A percentile compares a stretch with the other conserved stretches of the same genome.
Conservation (phyloP, 2,888 invertebrate species). For the Schizaphis graminum region DNA sequence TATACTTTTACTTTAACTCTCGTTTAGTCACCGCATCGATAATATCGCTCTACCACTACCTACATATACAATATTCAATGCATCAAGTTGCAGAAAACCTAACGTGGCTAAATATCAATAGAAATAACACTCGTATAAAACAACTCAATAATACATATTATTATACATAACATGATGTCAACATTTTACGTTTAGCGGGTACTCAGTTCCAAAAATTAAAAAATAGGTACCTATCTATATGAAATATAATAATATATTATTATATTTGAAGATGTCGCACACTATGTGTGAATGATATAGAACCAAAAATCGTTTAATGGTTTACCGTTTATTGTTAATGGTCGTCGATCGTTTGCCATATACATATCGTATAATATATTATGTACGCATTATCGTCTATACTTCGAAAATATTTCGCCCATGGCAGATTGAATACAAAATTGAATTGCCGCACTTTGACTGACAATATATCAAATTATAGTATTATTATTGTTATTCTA, state of each 20-base stretch:
- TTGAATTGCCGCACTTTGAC: neutral
- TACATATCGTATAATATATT: neutral
- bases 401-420: neutral
- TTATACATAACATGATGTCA: neutral
- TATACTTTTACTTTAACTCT: neutral
- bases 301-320: neutral
- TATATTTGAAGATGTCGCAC: neutral
- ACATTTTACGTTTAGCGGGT: neutral
- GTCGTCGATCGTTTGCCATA: neutral
- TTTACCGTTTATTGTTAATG: too few relatives aligned
- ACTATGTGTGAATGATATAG: neutral
- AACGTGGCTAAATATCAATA: neutral
- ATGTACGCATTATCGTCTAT: neutral
- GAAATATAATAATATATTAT: neutral
- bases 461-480: neutral
- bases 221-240: neutral
- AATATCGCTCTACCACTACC: neutral
- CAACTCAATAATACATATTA: neutral
- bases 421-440: neutral
- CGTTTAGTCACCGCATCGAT: neutral
- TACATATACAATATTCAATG: neutral
- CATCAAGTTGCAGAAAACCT: neutral
- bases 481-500: neutral
- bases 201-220: neutral
- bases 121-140: neutral